These are phyloP conservation scores for Pachyuromys duprasi DNA, from an alignment of 2,797 vertebrate genomes.

Conservation along the genomic window DNA sequence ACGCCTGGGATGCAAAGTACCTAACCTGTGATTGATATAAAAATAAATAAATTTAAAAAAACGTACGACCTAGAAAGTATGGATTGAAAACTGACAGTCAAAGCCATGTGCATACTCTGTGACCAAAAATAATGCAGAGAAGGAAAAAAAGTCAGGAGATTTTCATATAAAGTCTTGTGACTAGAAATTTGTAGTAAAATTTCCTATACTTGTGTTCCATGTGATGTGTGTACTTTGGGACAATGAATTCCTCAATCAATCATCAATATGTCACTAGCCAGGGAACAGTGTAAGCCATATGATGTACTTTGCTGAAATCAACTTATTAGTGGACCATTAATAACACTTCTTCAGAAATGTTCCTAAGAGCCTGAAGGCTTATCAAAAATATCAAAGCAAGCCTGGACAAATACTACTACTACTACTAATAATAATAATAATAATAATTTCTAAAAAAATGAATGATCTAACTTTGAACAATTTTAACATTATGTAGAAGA, in stretches of 20 bases:
- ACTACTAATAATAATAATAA: neutral
- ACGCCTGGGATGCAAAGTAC: no score
- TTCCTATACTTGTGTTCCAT: neutral
- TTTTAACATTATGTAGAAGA: neutral
- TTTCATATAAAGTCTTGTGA: neutral
- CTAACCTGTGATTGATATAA: no score
- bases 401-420: neutral
- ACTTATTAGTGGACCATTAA: neutral
- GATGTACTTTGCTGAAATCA: neutral
- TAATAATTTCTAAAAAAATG: no score
- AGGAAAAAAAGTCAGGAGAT: accelerated
- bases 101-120: neutral
- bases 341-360: neutral
- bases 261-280: neutral
- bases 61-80: no score
- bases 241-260: neutral
- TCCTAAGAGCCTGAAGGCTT: neutral
- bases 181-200: neutral
- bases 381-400: neutral
- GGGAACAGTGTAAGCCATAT: neutral
- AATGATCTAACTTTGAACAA: neutral
- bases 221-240: neutral
- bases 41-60: no score
- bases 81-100: neutral
- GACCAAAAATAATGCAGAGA: neutral